Evolutionary conservation across 1,140 invertebrate genomes (phyloP).

Genomic region (Drosophila orena): DNA sequence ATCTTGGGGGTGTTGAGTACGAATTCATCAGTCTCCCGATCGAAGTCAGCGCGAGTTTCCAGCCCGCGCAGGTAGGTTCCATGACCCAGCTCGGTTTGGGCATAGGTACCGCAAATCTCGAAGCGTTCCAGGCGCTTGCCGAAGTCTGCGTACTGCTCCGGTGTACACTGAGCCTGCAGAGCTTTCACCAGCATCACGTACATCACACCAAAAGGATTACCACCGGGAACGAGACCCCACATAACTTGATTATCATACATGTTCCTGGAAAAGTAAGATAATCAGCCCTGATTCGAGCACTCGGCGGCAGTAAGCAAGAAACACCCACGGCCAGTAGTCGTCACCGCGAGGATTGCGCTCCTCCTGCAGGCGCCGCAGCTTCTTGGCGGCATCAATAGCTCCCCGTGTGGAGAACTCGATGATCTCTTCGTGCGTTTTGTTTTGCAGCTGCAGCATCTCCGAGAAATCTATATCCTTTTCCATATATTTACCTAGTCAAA

Average conservation of each 20-base stretch:
- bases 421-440: conserved; percentile 69
- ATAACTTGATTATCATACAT: conserved; percentile 43
- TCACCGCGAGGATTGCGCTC: conserved; percentile 88
- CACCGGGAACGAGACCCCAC: conserved; percentile 87
- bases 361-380: conserved; percentile 89
- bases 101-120: conserved; percentile 95
- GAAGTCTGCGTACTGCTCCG: conserved; percentile 94
- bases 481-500: conserved; percentile 40
- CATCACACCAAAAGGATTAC: conserved; percentile 93
- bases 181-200: conserved; percentile 96
- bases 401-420: conserved; percentile 85
- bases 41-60: conserved; percentile 96
- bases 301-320: background rate
- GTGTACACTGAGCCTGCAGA: conserved; percentile 92
- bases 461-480: conserved; percentile 43
- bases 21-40: conserved; percentile 93
- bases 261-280: conserved; percentile 12
- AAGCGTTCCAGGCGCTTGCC: conserved; percentile 90
- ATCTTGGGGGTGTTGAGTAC: conserved; percentile 94
- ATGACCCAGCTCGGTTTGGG: conserved; percentile 97
- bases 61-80: conserved; percentile 96
- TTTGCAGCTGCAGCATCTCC: conserved; percentile 37
- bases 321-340: conserved; percentile 87
- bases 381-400: conserved; percentile 89
- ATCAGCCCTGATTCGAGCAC: background rate